These are phyloP conservation scores for Atopsyche davidsoni DNA, from an alignment of 1,140 invertebrate genomes.

Conservation along the genomic window DNA sequence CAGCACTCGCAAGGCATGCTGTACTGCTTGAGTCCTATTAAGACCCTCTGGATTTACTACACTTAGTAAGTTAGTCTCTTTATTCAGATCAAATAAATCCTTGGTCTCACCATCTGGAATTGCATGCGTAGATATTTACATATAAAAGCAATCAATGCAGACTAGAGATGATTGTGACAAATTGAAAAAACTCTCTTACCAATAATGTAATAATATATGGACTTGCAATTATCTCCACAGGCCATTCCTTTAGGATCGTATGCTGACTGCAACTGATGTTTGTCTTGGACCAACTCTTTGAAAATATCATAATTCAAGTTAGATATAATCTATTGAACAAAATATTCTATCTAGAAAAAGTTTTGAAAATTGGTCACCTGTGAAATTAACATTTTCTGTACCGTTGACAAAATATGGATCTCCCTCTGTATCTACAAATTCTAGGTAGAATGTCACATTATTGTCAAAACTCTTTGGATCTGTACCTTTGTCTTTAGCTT, in stretches of 20 bases:
- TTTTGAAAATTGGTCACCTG: slow-evolving; percentile 17
- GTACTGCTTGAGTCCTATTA: slow-evolving; percentile 36
- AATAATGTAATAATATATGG: slow-evolving; percentile 45
- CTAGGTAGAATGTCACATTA: slow-evolving; percentile 30
- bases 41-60: slow-evolving; percentile 36
- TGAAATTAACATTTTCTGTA: slow-evolving; percentile 26
- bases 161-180: neutral
- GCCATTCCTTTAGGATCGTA: slow-evolving; percentile 41
- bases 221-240: slow-evolving; percentile 36
- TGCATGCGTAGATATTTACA: neutral
- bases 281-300: neutral
- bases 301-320: neutral
- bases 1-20: slow-evolving; percentile 37
- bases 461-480: slow-evolving; percentile 34
- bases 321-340: neutral
- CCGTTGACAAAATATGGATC: slow-evolving; percentile 36
- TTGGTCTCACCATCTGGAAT: slow-evolving; percentile 38
- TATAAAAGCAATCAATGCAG: neutral
- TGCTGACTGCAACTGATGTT: slow-evolving; percentile 36
- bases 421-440: slow-evolving; percentile 43
- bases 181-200: slow-evolving; percentile 32
- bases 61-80: slow-evolving; percentile 34
- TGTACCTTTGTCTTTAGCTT: slow-evolving; percentile 43
- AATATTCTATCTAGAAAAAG: neutral
- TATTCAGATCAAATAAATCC: slow-evolving; percentile 39